Percentiles rank a stretch among this genome's conserved stretches.
Conservation (phyloP, 2,888 invertebrate genomes). For the Periphyllus acericola region DNA sequence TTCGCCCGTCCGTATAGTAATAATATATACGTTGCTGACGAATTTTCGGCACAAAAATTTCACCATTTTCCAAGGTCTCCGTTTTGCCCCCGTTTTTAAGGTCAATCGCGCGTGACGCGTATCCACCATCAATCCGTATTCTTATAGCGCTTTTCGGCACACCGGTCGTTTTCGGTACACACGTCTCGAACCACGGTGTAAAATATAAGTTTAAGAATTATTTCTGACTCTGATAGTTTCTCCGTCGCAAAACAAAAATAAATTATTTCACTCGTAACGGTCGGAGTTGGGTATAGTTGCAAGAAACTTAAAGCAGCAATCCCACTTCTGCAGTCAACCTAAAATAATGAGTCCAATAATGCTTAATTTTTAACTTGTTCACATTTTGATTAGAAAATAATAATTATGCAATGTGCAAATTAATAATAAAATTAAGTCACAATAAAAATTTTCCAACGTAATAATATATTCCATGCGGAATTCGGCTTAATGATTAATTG, state of each 20-base stretch:
- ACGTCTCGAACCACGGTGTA: not conserved
- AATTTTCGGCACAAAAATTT: constrained; percentile 36
- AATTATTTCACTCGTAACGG: too few relatives aligned
- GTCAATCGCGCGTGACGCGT: not conserved
- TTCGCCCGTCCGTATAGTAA: constrained; percentile 12
- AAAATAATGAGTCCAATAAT: too few relatives aligned
- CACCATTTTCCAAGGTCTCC: constrained; percentile 25
- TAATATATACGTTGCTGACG: not conserved
- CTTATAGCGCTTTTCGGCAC: not conserved
- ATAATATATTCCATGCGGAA: not conserved
- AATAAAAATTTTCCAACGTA: not conserved
- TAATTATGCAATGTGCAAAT: too few relatives aligned
- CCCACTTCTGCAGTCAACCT: too few relatives aligned
- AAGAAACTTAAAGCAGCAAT: too few relatives aligned
- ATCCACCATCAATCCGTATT: not conserved
- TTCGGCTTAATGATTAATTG: not conserved
- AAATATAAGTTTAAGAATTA: too few relatives aligned
- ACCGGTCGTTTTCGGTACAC: not conserved
- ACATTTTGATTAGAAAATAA: too few relatives aligned
- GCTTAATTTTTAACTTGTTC: too few relatives aligned
- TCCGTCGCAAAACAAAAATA: too few relatives aligned
- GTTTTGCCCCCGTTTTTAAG: not conserved
- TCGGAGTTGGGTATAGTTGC: too few relatives aligned
- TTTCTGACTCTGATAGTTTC: too few relatives aligned
- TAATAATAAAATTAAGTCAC: not conserved